Percentiles rank a stretch among this genome's conserved stretches.
Evolutionary conservation across 2,888 invertebrate species (phyloP).

Genomic region (Helleia helle): DNA sequence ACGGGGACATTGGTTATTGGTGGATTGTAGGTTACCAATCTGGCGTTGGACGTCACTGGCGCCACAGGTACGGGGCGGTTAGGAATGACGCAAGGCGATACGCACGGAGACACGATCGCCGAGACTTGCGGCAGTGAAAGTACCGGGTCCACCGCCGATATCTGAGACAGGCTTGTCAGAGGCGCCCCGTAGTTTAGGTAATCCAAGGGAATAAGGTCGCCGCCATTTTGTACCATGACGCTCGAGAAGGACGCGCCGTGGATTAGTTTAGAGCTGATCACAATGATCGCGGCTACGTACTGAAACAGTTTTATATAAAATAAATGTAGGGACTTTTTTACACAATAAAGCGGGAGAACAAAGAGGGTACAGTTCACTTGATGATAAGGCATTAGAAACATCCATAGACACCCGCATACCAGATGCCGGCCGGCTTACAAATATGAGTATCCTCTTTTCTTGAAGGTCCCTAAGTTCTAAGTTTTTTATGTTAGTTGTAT

Average conservation of each 20-base stretch:
- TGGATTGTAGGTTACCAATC: conserved; percentile 38
- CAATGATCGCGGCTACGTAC: conserved; percentile 22
- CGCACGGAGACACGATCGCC: conserved; percentile 39
- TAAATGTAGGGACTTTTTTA: too few species aligned
- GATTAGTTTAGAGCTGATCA: conserved; percentile 27
- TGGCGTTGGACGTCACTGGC: conserved; percentile 32
- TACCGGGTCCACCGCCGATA: conserved; percentile 32
- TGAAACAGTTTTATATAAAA: conserved; percentile 37
- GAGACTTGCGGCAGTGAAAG: conserved; percentile 30
- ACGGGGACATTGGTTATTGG: conserved; percentile 37
- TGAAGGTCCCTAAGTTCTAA: too few species aligned
- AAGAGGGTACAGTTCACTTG: too few species aligned
- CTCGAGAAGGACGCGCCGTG: conserved; percentile 43
- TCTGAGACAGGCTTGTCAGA: conserved; percentile 31
- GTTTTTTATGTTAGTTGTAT: too few species aligned
- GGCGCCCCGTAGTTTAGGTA: conserved; percentile 40
- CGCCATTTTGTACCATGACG: conserved; percentile 46
- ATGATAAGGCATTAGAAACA: too few species aligned
- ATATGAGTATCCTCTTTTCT: too few species aligned
- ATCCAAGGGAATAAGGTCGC: conserved; percentile 31
- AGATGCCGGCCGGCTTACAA: too few species aligned
- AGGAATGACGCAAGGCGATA: conserved; percentile 46
- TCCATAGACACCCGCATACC: too few species aligned
- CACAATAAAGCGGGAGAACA: too few species aligned
- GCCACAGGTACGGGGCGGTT: conserved; percentile 29